phyloP scores from a whole-genome alignment of 2,888 invertebrate species.

The Gisinianus flammeolus region DNA sequence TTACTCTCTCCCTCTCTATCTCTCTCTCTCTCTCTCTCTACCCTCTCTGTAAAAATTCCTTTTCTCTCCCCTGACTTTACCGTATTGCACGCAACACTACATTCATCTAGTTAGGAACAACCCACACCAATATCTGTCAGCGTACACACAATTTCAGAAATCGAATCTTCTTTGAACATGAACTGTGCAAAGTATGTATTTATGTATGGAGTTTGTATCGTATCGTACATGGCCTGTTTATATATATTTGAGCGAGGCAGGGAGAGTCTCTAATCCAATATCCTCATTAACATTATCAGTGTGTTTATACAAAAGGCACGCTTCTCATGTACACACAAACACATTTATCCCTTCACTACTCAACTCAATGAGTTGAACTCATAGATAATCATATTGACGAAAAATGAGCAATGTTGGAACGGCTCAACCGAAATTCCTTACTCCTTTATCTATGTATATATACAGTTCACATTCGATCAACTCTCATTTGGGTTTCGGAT shows the following conservation, averaged over 20 bases:
- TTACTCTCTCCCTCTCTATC: too few relatives aligned
- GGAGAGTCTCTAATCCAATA: slow-evolving; percentile 2
- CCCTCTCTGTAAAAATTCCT: slow-evolving; percentile 39
- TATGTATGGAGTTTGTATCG: too few relatives aligned
- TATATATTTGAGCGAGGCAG: neutral
- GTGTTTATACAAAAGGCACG: neutral
- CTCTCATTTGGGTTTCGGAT: too few relatives aligned
- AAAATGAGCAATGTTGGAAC: too few relatives aligned
- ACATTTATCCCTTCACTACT: neutral
- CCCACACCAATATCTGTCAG: slow-evolving; percentile 21
- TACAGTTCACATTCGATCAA: too few relatives aligned
- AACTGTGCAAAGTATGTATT: too few relatives aligned
- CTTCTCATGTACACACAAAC: slow-evolving; percentile 10
- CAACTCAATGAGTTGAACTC: neutral
- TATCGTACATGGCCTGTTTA: neutral
- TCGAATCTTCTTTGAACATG: too few relatives aligned
- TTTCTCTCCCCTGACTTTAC: slow-evolving; percentile 23
- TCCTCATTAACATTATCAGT: slow-evolving; percentile 16
- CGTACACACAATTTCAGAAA: too few relatives aligned
- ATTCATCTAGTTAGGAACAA: slow-evolving; percentile 23
- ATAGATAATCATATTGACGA: slow-evolving; percentile 8
- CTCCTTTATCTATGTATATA: neutral
- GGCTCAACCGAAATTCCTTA: too few relatives aligned
- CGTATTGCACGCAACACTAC: slow-evolving; percentile 34
- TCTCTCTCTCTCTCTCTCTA: too few relatives aligned